Evolutionary conservation across 2,888 invertebrate species (phyloP).

Genomic region (Hemaris fuciformis): DNA sequence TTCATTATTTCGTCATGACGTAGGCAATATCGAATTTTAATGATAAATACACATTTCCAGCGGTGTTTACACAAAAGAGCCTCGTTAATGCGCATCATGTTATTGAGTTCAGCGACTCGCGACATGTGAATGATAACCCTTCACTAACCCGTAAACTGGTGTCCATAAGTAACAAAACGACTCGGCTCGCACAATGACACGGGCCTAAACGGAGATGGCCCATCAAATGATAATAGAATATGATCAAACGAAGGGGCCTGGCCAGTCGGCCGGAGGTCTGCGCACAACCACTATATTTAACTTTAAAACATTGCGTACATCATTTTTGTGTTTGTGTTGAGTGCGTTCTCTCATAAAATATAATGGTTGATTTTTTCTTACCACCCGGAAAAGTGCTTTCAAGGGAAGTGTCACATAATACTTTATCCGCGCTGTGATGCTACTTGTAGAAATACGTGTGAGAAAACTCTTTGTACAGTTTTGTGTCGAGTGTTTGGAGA

Average conservation of each 20-base stretch:
- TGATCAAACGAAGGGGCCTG: slow-evolving; percentile 70
- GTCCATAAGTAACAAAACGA: slow-evolving; percentile 12
- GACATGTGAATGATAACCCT: slow-evolving; percentile 17
- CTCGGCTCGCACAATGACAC: slow-evolving; percentile 58
- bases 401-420: slow-evolving; percentile 21
- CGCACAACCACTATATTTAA: slow-evolving; percentile 44
- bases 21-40: neutral
- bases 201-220: slow-evolving; percentile 72
- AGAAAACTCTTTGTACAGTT: slow-evolving; percentile 1
- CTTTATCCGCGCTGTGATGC: slow-evolving; percentile 9
- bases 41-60: neutral
- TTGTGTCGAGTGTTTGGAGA: neutral
- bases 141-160: slow-evolving; percentile 30
- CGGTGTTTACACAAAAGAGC: neutral
- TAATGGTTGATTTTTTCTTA: slow-evolving; percentile 45
- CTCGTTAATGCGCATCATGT: neutral
- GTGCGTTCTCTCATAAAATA: slow-evolving; percentile 53
- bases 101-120: slow-evolving; percentile 47
- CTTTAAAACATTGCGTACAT: neutral
- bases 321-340: slow-evolving; percentile 26
- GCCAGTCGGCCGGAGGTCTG: slow-evolving; percentile 58
- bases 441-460: neutral
- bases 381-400: slow-evolving; percentile 36
- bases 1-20: too few relatives aligned
- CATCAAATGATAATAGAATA: slow-evolving; percentile 74